A percentile compares a stretch with the other conserved stretches of the same genome.
Conservation (phyloP, 2,888 invertebrate genomes). For the Ryuthela nishihirai region DNA sequence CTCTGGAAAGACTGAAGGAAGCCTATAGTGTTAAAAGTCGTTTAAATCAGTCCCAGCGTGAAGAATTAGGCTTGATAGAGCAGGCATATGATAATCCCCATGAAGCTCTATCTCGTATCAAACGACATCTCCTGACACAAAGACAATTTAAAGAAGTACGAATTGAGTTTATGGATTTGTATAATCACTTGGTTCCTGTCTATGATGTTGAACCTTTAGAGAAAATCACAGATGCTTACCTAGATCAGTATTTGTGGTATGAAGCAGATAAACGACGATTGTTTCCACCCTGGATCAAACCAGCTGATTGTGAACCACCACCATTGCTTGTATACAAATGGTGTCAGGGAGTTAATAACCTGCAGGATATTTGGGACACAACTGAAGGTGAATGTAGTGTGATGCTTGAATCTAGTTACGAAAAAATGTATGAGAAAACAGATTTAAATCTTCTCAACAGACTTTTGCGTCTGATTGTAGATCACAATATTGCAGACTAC, state of each 20-base stretch:
- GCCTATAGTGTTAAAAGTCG: constrained; percentile 97
- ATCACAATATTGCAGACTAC: constrained; percentile 99
- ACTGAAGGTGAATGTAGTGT: constrained; percentile 99
- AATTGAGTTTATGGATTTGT: constrained; percentile 99
- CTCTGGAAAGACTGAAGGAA: constrained; percentile 92
- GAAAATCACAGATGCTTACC: constrained; percentile 98
- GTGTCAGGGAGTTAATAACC: constrained; percentile 98
- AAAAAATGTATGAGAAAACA: constrained; percentile 99
- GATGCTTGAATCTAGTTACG: constrained; percentile 91
- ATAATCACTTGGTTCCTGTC: constrained; percentile 97
- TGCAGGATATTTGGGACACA: constrained; percentile 99
- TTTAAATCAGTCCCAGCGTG: constrained; percentile 96
- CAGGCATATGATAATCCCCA: constrained; percentile 99
- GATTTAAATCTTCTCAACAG: constrained; percentile 96
- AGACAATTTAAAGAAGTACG: constrained; percentile 98
- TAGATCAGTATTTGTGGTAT: constrained; percentile 99
- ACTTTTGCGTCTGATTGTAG: constrained; percentile 91
- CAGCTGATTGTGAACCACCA: constrained; percentile 95
- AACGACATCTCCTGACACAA: constrained; percentile 97
- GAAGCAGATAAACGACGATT: constrained; percentile 96
- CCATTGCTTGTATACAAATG: constrained; percentile 81
- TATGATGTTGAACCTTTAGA: constrained; percentile 99
- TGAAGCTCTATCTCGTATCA: constrained; percentile 97
- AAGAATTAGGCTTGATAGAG: constrained; percentile 96
- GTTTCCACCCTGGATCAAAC: constrained; percentile 99